These are phyloP conservation scores for Xiphophorus couchianus DNA, from an alignment of 2,113 vertebrate species.

Conservation along the genomic window DNA sequence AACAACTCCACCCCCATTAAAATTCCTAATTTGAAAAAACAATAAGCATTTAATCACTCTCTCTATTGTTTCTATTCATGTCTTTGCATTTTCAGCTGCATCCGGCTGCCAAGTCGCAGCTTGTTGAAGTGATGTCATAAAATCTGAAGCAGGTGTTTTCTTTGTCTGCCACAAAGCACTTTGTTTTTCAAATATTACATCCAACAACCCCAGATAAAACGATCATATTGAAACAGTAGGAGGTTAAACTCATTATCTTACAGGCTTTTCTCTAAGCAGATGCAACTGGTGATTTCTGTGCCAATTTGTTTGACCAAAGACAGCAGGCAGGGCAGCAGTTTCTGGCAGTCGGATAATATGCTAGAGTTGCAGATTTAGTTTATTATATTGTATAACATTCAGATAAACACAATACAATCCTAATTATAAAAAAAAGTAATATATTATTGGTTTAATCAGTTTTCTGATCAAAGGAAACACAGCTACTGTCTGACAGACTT, in stretches of 20 bases:
- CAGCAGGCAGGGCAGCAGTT: neutral
- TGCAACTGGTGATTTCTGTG: slow-evolving; percentile 20
- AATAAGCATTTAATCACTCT: neutral
- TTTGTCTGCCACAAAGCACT: slow-evolving; percentile 51
- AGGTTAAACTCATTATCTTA: slow-evolving; percentile 29
- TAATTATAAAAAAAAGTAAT: no score
- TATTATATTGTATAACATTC: neutral
- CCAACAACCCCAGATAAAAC: slow-evolving; percentile 45
- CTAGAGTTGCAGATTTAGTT: neutral
- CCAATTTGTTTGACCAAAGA: neutral
- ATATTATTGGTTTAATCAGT: no score
- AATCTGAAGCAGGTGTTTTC: slow-evolving; percentile 67
- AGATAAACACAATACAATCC: neutral
- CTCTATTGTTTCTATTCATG: neutral
- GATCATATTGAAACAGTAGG: slow-evolving; percentile 43
- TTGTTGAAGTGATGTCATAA: slow-evolving; percentile 44
- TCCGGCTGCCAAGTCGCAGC: slow-evolving; percentile 18
- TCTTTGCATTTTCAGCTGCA: neutral
- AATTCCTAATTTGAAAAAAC: neutral
- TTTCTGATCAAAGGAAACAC: no score
- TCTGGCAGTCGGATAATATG: neutral
- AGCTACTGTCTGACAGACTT: neutral
- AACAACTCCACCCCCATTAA: neutral
- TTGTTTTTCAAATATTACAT: slow-evolving; percentile 25
- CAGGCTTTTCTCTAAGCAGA: slow-evolving; percentile 30